Evolutionary conservation across 2,888 invertebrate species (phyloP).

Genomic region (Epinotia brunnichana): DNA sequence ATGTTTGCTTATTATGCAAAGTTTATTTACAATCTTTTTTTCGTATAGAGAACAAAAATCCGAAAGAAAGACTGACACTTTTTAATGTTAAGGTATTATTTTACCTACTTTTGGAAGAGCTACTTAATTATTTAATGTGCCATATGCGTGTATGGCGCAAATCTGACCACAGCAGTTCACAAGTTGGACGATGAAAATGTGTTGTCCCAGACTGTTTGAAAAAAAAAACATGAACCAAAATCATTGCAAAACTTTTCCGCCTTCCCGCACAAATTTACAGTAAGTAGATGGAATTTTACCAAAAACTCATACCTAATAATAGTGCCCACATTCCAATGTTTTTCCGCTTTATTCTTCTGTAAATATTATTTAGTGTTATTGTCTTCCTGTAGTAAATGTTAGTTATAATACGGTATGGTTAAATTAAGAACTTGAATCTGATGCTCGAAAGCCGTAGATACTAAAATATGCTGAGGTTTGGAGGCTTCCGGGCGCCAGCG

Average conservation of each 20-base stretch:
- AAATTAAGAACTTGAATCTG: constrained; percentile 45
- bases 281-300: constrained; percentile 58
- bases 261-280: constrained; percentile 34
- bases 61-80: constrained; percentile 40
- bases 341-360: constrained; percentile 54
- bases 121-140: constrained; percentile 40
- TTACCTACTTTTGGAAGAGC: constrained; percentile 38
- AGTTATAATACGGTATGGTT: constrained; percentile 51
- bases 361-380: constrained; percentile 57
- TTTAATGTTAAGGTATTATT: constrained; percentile 40
- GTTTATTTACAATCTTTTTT: constrained; percentile 44
- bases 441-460: constrained; percentile 19
- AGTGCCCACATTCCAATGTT: constrained; percentile 59
- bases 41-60: constrained; percentile 34
- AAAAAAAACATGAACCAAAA: constrained; percentile 43
- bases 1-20: constrained; percentile 43
- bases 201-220: constrained; percentile 30
- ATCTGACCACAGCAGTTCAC: constrained; percentile 36
- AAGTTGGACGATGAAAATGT: constrained; percentile 25
- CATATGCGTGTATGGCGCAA: constrained; percentile 41
- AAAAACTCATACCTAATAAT: constrained; percentile 60
- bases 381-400: constrained; percentile 72
- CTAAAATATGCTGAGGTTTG: constrained; percentile 27
- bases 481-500: constrained; percentile 7
- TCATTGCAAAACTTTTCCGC: constrained; percentile 37